Evolutionary conservation across 1,140 invertebrate genomes (phyloP), one percentile per base, ranked within the genome.

Genomic region (Trichomalopsis sarcophagae): DNA sequence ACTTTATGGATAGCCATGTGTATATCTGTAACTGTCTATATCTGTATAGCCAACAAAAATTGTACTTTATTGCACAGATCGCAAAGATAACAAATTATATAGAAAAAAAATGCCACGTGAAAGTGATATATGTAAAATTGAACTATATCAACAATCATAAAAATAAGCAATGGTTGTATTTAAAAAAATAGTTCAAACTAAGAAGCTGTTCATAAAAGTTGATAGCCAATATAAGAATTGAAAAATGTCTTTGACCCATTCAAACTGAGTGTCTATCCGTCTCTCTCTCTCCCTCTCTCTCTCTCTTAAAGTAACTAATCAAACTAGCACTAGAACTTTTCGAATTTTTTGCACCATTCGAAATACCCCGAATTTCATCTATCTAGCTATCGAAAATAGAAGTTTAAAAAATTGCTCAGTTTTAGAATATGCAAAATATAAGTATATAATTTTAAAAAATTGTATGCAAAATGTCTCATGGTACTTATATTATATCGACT

Each of bases 21-120:
- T 82, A 84, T 47, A 68, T 17, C 55, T 82, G 7, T 77, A 73
- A 71, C 40, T 85, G 50, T 81, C 50, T 81, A 30, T n/a, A 77
- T n/a, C 44, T 36, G 74, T 76, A 50, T 76, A 76, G 9, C 17
- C 36, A 76, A 76, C 40, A 47, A 76, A 74, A 76, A 76, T 36
- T 21, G 27, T 21, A 74, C 17, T 33, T 33, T 74, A 36, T 74
- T n/a, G 73, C 69, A 71, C 27, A 71, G 27, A 33, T 71, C 23
- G 5, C 69, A 33, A 71, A 71, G 11, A 27, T 71, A 33, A 10
- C 21, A n/a, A n/a, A n/a, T 62, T 62, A n/a, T n/a, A n/a, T 17
- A 44, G 40, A 44, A 62, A n/a, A 21, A 21, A 62, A 62, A 62
- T 62, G 6, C 21, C 21, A 62, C 17, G 55, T n/a, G 21, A 71